Evolutionary conservation across 2,797 vertebrate genomes (phyloP).

Genomic region (Acanthurus tractus): DNA sequence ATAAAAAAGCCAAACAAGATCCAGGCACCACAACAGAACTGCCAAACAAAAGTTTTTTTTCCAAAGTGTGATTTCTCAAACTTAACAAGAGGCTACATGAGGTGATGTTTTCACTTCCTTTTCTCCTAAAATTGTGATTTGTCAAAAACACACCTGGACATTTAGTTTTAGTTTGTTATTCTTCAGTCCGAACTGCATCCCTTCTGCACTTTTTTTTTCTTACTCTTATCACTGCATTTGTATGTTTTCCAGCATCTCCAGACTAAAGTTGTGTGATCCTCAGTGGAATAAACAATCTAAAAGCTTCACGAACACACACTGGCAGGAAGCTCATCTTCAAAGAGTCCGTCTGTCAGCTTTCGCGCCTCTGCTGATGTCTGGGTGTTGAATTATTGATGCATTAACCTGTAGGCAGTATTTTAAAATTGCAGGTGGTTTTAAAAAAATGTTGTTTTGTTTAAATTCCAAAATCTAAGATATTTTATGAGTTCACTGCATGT

Average conservation of each 20-base stretch:
- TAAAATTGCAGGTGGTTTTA: constrained; percentile 9
- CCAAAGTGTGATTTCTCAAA: not conserved
- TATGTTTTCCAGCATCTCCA: constrained; percentile 3
- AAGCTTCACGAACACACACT: constrained; percentile 2
- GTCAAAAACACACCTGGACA: not conserved
- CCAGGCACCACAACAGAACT: not conserved
- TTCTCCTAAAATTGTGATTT: too few species aligned
- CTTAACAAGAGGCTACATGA: not conserved
- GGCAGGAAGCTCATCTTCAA: constrained; percentile 27
- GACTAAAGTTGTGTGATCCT: not conserved
- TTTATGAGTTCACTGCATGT: not conserved
- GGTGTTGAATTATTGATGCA: constrained; percentile 24
- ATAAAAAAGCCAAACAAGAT: not conserved
- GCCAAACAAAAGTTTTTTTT: not conserved
- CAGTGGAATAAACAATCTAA: constrained; percentile 11
- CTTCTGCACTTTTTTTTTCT: not conserved
- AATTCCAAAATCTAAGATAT: not conserved
- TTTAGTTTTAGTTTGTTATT: not conserved
- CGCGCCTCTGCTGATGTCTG: constrained; percentile 1
- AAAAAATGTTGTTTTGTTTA: constrained; percentile 9
- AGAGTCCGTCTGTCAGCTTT: constrained; percentile 16
- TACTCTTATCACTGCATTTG: not conserved
- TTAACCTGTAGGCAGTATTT: constrained; percentile 8
- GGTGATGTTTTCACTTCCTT: not conserved
- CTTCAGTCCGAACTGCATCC: not conserved